Evolutionary conservation across 92 coral and sea anemone genomes (phyloP).

Genomic region (Isaurus tuberculatus): DNA sequence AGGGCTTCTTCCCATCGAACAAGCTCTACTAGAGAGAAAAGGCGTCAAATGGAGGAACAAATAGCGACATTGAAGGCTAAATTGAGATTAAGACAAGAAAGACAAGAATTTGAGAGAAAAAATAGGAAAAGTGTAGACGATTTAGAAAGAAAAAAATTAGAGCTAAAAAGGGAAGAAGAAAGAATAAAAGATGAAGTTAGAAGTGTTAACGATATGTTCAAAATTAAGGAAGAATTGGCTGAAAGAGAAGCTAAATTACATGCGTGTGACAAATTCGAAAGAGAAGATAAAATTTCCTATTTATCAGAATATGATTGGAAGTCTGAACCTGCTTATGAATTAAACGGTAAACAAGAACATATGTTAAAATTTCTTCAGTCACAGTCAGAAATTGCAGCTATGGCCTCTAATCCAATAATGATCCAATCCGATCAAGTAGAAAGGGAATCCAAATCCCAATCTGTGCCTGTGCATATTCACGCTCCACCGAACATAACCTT

Average conservation of each 20-base stretch:
- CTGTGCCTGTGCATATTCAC: no score
- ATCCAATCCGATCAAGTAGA: not conserved
- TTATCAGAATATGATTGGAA: not conserved
- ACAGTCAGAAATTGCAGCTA: not conserved
- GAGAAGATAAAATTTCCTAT: not conserved
- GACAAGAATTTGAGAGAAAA: conserved; percentile 32
- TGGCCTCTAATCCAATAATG: not conserved
- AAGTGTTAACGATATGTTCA: conserved; percentile 36
- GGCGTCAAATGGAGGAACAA: conserved; percentile 57
- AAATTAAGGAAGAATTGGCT: conserved; percentile 47
- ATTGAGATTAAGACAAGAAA: conserved; percentile 47
- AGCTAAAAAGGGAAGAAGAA: conserved; percentile 51
- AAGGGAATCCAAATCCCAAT: not conserved
- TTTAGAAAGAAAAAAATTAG: conserved; percentile 44
- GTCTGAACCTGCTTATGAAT: not conserved
- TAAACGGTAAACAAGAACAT: not conserved
- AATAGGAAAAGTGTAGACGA: conserved; percentile 44
- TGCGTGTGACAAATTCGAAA: conserved; percentile 15
- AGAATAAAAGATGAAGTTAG: conserved; percentile 44
- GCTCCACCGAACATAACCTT: no score
- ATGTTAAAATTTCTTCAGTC: not conserved
- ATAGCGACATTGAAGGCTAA: conserved; percentile 51
- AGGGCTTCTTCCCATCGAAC: not conserved
- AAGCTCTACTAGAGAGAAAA: conserved; percentile 33
- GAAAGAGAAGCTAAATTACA: conserved; percentile 47